Percentiles rank a stretch among this genome's conserved stretches.
phyloP scores from a whole-genome alignment of 2,888 invertebrate species.

The Branchellion lobata region DNA sequence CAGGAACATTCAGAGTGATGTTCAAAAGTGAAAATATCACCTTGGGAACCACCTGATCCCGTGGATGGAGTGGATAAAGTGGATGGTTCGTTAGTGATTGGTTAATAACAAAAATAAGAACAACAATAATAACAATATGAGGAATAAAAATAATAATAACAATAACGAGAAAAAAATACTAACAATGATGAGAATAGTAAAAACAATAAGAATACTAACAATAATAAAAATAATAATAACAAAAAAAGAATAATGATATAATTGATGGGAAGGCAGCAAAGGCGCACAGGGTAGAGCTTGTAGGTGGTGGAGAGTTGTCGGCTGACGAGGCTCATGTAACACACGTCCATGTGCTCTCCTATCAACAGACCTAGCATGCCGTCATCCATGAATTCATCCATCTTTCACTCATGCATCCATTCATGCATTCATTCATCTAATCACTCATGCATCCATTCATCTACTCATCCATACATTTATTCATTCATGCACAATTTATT shows the following conservation, averaged over 20 bases:
- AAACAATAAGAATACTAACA: no score
- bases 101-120: not conserved
- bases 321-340: not conserved
- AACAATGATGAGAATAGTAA: no score
- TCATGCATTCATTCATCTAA: no score
- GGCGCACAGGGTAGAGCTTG: not conserved
- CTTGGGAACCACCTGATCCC: not conserved
- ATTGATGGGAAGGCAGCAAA: not conserved
- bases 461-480: no score
- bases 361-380: no score
- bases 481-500: no score
- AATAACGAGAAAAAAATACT: no score
- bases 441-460: no score
- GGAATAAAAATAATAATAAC: not conserved
- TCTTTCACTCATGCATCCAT: no score
- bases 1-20: constrained; percentile 32
- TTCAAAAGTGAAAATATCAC: constrained; percentile 14
- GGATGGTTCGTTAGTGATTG: not conserved
- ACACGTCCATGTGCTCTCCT: not conserved
- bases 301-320: not conserved
- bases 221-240: no score
- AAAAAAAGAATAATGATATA: not conserved
- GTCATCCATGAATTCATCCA: no score
- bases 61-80: not conserved
- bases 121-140: not conserved